phyloP scores from a whole-genome alignment of 92 coral and sea anemone species.

The Ricordea florida region DNA sequence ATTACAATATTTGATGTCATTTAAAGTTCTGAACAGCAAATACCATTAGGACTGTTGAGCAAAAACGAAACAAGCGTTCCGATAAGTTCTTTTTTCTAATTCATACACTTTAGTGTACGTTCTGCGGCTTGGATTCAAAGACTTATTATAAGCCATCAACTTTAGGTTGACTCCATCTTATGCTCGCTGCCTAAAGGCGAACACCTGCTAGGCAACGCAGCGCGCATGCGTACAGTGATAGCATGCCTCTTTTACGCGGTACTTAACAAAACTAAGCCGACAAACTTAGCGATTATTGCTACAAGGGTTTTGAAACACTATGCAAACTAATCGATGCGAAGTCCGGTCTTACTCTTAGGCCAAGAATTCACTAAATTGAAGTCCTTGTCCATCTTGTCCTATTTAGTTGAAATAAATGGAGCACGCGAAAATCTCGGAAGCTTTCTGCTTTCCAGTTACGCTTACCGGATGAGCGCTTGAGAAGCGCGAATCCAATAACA shows the following conservation, averaged over 20 bases:
- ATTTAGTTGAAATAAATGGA: not conserved
- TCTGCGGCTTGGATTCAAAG: not conserved
- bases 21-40: no score
- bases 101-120: no score
- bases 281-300: not conserved
- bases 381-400: not conserved
- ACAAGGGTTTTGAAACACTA: not conserved
- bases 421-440: conserved; percentile 9
- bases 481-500: not conserved
- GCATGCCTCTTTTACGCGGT: not conserved
- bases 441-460: not conserved
- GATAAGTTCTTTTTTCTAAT: no score
- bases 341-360: not conserved
- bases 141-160: not conserved
- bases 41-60: no score
- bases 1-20: no score
- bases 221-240: not conserved
- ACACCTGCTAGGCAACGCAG: not conserved
- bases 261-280: not conserved
- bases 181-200: not conserved
- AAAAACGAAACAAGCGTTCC: no score
- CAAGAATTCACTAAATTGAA: not conserved
- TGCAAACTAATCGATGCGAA: not conserved
- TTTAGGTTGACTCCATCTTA: not conserved
- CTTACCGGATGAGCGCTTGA: not conserved